Evolutionary conservation across 2,113 vertebrate species (phyloP).

Genomic region (Seriola aureovittata): DNA sequence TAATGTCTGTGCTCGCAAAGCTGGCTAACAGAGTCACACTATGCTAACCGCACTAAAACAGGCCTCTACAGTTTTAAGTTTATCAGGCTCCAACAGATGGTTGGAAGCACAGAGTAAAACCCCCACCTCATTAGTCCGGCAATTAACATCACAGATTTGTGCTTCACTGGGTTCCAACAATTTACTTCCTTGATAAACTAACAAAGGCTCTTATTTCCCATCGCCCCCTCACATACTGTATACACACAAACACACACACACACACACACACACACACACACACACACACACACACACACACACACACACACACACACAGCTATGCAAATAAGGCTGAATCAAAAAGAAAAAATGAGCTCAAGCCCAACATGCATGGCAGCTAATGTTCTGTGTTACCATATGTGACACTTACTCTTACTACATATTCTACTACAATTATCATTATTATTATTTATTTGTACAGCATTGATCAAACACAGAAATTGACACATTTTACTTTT

Average conservation of each 20-base stretch:
- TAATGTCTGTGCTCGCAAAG: not conserved
- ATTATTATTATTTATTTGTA: not conserved
- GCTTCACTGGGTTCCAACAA: conserved; percentile 62
- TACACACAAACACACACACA: not conserved
- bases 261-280: too few species aligned
- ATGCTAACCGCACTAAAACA: conserved; percentile 7
- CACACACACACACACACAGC: conserved; percentile 6
- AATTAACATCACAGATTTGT: conserved; percentile 52
- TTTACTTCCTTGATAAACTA: conserved; percentile 41
- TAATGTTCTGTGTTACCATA: not conserved
- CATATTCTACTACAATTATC: not conserved
- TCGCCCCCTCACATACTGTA: not conserved
- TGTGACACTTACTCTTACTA: not conserved
- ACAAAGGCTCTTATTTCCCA: conserved; percentile 56
- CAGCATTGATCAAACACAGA: not conserved
- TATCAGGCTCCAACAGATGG: conserved; percentile 22
- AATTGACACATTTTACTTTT: not conserved
- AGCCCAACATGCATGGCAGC: not conserved
- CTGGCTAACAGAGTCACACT: conserved; percentile 27
- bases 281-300: not conserved
- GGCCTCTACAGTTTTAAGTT: conserved; percentile 4
- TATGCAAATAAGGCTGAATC: conserved; percentile 35
- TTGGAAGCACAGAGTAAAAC: conserved; percentile 19
- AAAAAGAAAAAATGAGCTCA: conserved; percentile 2
- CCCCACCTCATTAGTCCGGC: conserved; percentile 66